Conservation (phyloP, 2,888 invertebrate genomes). For the Linnaemya tessellans region DNA sequence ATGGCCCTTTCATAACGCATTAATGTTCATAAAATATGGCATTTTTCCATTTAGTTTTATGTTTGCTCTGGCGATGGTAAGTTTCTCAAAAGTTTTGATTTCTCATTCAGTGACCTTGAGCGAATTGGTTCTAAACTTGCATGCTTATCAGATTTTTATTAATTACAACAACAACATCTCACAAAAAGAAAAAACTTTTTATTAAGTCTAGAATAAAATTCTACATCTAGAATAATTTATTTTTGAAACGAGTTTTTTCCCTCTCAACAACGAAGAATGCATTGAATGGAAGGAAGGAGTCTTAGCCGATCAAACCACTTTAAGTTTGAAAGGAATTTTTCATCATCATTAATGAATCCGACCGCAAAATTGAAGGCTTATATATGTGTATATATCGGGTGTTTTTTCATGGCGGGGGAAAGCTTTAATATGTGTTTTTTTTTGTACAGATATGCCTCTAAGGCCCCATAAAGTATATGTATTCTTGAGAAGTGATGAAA, state of each 20-base stretch:
- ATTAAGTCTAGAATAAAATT: slow-evolving; percentile 20
- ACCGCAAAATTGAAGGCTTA: slow-evolving; percentile 18
- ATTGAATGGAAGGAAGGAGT: not conserved
- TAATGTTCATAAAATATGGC: not conserved
- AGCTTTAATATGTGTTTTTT: too few relatives aligned
- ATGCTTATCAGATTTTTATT: slow-evolving; percentile 18
- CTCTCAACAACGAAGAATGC: not conserved
- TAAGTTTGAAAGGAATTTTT: slow-evolving; percentile 29
- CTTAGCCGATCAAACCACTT: slow-evolving; percentile 9
- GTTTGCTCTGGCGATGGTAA: not conserved
- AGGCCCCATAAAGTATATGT: too few relatives aligned
- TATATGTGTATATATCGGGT: not conserved
- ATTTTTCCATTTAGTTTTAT: not conserved
- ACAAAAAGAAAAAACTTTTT: not conserved
- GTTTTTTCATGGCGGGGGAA: not conserved
- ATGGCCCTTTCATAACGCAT: not conserved
- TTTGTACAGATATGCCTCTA: too few relatives aligned
- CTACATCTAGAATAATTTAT: slow-evolving; percentile 16
- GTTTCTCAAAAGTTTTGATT: not conserved
- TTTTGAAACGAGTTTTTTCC: slow-evolving; percentile 26
- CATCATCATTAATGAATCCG: slow-evolving; percentile 15
- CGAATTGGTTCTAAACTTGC: slow-evolving; percentile 5
- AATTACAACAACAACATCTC: slow-evolving; percentile 8
- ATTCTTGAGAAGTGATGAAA: too few relatives aligned
- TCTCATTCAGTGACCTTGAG: slow-evolving; percentile 36